A percentile compares a stretch with the other conserved stretches of the same genome.
Conservation (phyloP, 2,888 invertebrate species). For the Aproaerema taeniolella region DNA sequence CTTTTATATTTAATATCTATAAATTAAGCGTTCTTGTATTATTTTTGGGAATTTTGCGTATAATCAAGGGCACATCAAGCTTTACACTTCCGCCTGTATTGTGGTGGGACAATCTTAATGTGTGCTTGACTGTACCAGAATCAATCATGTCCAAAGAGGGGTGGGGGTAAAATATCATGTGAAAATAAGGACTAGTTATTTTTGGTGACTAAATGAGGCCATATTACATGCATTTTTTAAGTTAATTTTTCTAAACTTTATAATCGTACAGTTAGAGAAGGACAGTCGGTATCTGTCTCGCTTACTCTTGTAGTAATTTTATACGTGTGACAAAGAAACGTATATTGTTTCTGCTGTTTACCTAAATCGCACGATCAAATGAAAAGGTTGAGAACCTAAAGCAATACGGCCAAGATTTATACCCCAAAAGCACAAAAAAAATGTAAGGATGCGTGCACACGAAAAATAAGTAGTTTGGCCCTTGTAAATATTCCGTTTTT, state of each 20-base stretch:
- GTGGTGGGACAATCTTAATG: too few species aligned
- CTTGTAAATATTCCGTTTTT: conserved; percentile 5
- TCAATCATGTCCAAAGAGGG: conserved; percentile 68
- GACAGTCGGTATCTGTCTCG: too few species aligned
- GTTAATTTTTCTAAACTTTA: conserved; percentile 22
- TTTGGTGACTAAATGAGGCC: conserved; percentile 53
- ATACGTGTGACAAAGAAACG: too few species aligned
- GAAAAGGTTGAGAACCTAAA: conserved; percentile 10
- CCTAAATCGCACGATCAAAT: conserved; percentile 9
- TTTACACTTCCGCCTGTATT: too few species aligned
- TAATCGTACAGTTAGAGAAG: not conserved
- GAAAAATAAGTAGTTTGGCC: conserved; percentile 9
- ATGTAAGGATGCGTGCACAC: conserved; percentile 32
- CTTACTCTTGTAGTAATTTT: too few species aligned
- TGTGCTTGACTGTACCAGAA: conserved; percentile 45
- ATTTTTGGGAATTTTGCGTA: too few species aligned
- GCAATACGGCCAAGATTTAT: conserved; percentile 42
- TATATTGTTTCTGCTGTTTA: not conserved
- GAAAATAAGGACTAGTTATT: conserved; percentile 45
- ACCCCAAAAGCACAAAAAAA: conserved; percentile 55
- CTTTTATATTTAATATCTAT: conserved; percentile 25
- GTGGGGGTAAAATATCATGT: conserved; percentile 41
- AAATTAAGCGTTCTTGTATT: conserved; percentile 24
- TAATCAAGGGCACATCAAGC: too few species aligned
- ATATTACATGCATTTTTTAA: conserved; percentile 48